Percentiles rank a stretch among this genome's conserved stretches.
Evolutionary conservation across 2,888 invertebrate genomes (phyloP).

Genomic region (Phytoseiulus persimilis): DNA sequence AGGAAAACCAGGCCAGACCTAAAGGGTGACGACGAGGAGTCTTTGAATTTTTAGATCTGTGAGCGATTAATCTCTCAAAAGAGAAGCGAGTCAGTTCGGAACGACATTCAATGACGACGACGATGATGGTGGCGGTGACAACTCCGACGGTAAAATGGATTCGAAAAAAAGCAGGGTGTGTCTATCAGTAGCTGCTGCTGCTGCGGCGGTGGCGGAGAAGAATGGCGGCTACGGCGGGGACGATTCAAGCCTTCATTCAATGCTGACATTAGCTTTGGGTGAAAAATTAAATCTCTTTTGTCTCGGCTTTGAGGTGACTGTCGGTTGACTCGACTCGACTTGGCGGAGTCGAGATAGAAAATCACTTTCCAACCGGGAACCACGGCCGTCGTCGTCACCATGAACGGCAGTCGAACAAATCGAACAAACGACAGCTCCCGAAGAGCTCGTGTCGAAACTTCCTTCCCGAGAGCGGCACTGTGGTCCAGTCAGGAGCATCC

Average conservation of each 20-base stretch:
- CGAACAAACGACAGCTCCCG: background rate
- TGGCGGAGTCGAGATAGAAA: background rate
- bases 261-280: conserved; percentile 14
- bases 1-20: background rate
- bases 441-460: background rate
- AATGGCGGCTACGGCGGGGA: background rate
- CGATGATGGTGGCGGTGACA: background rate
- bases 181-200: conserved; percentile 32
- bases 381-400: background rate
- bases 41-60: background rate
- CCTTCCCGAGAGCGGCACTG: background rate
- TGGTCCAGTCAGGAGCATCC: too few species aligned
- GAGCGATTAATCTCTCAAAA: background rate
- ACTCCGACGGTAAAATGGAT: background rate
- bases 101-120: background rate
- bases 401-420: background rate
- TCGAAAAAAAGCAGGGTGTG: conserved; percentile 27
- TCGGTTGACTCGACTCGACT: background rate
- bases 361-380: background rate
- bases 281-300: conserved; percentile 38
- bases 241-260: conserved; percentile 5
- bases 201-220: background rate
- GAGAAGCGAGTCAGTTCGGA: background rate
- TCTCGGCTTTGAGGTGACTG: conserved; percentile 17
- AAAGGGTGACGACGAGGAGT: background rate